Conservation (phyloP, 2,113 vertebrate genomes). For the Gambusia affinis region DNA sequence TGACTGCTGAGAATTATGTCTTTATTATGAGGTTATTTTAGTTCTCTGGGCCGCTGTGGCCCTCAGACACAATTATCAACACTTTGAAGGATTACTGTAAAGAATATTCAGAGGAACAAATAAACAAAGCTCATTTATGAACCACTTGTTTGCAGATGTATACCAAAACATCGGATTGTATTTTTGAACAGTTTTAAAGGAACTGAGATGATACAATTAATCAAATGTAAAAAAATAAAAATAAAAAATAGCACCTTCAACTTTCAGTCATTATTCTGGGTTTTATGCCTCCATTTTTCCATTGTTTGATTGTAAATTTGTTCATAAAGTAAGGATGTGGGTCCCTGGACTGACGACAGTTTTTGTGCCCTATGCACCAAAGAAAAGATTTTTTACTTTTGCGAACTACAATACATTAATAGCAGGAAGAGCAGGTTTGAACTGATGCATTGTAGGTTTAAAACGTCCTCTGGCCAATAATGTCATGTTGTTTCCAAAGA, state of each 20-base stretch:
- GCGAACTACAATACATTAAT: too few species aligned
- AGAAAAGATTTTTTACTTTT: too few species aligned
- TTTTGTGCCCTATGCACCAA: too few species aligned
- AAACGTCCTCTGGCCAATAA: too few species aligned
- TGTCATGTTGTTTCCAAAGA: too few species aligned
- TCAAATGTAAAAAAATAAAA: neutral
- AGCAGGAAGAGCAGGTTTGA: too few species aligned
- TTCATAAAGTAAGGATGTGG: too few species aligned
- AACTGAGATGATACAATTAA: slow-evolving; percentile 21
- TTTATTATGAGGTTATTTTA: slow-evolving; percentile 50
- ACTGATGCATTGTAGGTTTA: too few species aligned
- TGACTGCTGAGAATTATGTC: slow-evolving; percentile 23
- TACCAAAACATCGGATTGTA: slow-evolving; percentile 37
- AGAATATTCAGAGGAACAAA: slow-evolving; percentile 10
- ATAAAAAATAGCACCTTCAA: too few species aligned
- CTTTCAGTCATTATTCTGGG: too few species aligned
- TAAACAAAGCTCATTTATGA: neutral
- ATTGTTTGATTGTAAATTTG: neutral
- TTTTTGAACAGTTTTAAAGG: slow-evolving; percentile 29
- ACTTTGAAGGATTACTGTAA: slow-evolving; percentile 34
- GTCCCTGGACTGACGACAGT: too few species aligned
- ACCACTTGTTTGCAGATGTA: neutral
- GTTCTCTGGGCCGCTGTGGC: slow-evolving; percentile 27
- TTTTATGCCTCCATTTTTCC: neutral
- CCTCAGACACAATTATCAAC: slow-evolving; percentile 32